Conservation (phyloP, 1,140 invertebrate species). For the Adoxophyes honmai region DNA sequence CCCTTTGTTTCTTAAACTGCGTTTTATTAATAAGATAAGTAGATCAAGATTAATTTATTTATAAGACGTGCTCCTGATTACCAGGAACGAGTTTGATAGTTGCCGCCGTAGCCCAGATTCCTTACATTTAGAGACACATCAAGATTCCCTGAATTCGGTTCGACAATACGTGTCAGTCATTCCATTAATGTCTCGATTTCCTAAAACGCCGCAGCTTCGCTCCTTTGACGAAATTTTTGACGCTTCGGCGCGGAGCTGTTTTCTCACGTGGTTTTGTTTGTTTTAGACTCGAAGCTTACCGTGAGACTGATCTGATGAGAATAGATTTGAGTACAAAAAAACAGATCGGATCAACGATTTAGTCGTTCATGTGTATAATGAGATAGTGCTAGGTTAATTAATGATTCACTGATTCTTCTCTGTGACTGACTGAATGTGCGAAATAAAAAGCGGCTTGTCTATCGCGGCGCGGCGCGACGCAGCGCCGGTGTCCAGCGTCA, state of each 20-base stretch:
- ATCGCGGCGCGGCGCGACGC: slow-evolving; percentile 45
- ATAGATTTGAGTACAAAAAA: slow-evolving; percentile 12
- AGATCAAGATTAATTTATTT: background rate
- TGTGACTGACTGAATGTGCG: slow-evolving; percentile 26
- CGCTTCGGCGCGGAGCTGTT: slow-evolving; percentile 42
- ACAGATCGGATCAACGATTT: background rate
- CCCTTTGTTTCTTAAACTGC: background rate
- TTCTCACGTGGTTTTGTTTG: slow-evolving; percentile 45
- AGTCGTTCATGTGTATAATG: slow-evolving; percentile 6
- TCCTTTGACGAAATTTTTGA: slow-evolving; percentile 64
- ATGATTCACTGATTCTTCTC: background rate
- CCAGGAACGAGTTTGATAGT: slow-evolving; percentile 8
- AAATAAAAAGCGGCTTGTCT: slow-evolving; percentile 61
- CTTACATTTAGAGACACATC: slow-evolving; percentile 49
- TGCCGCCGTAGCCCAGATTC: slow-evolving; percentile 34
- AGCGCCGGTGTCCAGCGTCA: slow-evolving; percentile 58
- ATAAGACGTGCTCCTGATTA: background rate
- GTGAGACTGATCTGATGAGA: slow-evolving; percentile 37
- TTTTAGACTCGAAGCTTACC: slow-evolving; percentile 28
- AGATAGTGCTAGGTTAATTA: background rate
- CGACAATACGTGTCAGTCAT: slow-evolving; percentile 67
- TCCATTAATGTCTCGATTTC: slow-evolving; percentile 67
- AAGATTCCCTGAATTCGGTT: slow-evolving; percentile 54
- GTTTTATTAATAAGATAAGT: background rate
- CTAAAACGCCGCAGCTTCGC: slow-evolving; percentile 53